phyloP scores from a whole-genome alignment of 2,797 vertebrate genomes.

The Poliocrania exsul region DNA sequence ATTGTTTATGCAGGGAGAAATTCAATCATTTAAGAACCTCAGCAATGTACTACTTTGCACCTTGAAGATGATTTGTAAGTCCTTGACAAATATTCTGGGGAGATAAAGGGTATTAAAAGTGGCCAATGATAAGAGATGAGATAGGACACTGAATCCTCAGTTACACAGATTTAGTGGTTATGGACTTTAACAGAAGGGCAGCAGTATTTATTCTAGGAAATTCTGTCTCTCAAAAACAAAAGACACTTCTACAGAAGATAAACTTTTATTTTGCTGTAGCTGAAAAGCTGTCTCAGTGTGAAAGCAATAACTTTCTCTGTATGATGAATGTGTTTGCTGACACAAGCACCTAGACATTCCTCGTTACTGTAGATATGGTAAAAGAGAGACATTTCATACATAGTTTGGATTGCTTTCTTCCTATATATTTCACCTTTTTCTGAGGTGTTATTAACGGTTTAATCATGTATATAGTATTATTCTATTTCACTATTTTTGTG shows the following conservation, averaged over 20 bases:
- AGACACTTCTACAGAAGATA: constrained; percentile 18
- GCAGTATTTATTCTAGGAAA: constrained; percentile 33
- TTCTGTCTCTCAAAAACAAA: constrained; percentile 21
- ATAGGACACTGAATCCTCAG: constrained; percentile 18
- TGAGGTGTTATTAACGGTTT: not conserved
- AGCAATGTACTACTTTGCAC: not conserved
- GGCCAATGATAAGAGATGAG: not conserved
- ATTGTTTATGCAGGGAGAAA: not conserved
- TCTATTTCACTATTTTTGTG: not conserved
- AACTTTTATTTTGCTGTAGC: constrained; percentile 31
- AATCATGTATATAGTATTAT: not conserved
- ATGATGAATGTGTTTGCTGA: not conserved
- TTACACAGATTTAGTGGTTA: constrained; percentile 58
- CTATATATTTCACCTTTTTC: not conserved
- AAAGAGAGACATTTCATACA: not conserved
- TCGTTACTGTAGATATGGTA: not conserved
- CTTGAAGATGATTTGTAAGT: not conserved
- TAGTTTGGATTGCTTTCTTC: not conserved
- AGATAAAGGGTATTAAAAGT: constrained; percentile 38
- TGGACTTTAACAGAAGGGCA: constrained; percentile 54
- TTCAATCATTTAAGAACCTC: not conserved
- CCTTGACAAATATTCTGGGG: constrained; percentile 34
- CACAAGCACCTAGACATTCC: not conserved
- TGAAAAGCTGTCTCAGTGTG: not conserved
- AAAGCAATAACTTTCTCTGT: not conserved